These are phyloP conservation scores for Cantharis lateralis DNA, from an alignment of 2,888 invertebrate genomes.

Conservation along the genomic window DNA sequence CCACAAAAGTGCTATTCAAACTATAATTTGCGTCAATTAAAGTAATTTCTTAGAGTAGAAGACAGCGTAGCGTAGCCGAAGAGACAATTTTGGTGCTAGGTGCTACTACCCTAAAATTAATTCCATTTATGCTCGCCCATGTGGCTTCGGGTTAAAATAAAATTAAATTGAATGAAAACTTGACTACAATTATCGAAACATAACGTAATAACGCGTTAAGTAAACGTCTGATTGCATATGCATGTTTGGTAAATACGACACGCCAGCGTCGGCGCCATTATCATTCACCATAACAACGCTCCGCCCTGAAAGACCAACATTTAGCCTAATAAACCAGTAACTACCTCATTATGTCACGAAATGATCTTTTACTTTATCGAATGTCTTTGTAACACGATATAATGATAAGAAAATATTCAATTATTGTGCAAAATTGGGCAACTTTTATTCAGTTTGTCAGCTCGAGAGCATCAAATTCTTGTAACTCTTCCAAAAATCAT, in stretches of 20 bases:
- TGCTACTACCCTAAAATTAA: neutral
- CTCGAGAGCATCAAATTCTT: conserved; percentile 18
- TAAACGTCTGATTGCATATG: conserved; percentile 28
- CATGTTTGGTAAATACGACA: conserved; percentile 32
- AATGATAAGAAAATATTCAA: conserved; percentile 25
- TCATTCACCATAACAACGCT: conserved; percentile 35
- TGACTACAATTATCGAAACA: conserved; percentile 16
- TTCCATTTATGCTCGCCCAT: neutral
- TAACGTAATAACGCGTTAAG: conserved; percentile 28
- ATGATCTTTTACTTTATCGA: conserved; percentile 28
- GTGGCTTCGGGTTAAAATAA: neutral
- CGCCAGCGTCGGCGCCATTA: conserved; percentile 36
- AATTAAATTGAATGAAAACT: conserved; percentile 4
- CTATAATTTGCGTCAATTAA: conserved; percentile 17
- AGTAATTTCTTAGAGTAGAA: conserved; percentile 10
- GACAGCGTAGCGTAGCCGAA: neutral
- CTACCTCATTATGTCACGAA: conserved; percentile 35
- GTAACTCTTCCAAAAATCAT: conserved; percentile 32
- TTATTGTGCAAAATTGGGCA: conserved; percentile 15
- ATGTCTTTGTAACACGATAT: conserved; percentile 32
- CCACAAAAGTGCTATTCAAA: conserved; percentile 3
- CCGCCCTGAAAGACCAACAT: conserved; percentile 35
- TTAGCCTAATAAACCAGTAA: conserved; percentile 35
- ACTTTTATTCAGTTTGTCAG: conserved; percentile 13
- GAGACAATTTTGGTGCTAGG: neutral